Conservation (phyloP, 2,797 vertebrate species). For the Sus cebifrons region DNA sequence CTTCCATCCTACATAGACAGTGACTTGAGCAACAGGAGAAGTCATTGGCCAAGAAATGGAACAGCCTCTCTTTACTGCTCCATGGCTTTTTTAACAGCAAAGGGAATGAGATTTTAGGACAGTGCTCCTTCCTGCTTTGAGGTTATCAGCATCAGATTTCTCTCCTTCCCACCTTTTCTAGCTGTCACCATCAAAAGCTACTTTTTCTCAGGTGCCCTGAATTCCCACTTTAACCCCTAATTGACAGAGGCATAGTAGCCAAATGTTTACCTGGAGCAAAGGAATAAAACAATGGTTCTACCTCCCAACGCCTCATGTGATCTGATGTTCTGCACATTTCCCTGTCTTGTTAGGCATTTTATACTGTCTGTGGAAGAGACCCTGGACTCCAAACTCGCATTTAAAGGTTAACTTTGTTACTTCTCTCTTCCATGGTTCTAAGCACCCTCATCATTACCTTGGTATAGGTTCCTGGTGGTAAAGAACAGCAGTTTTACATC, state of each 20-base stretch:
- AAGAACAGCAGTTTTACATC: neutral
- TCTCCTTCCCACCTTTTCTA: neutral
- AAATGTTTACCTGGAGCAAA: slow-evolving; percentile 13
- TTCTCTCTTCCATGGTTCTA: neutral
- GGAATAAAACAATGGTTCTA: neutral
- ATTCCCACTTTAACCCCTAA: neutral
- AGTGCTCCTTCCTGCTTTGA: neutral
- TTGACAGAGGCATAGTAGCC: neutral
- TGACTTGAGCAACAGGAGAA: neutral
- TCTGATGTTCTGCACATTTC: neutral
- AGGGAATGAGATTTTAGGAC: neutral
- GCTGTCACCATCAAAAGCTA: neutral
- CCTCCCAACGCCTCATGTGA: neutral
- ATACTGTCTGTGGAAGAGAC: neutral
- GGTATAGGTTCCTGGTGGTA: neutral
- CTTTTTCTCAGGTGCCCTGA: neutral
- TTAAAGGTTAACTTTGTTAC: slow-evolving; percentile 15
- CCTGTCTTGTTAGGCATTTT: neutral
- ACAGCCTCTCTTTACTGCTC: neutral
- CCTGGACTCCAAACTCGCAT: neutral
- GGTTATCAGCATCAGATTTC: neutral
- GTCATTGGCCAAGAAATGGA: neutral
- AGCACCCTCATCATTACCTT: neutral
- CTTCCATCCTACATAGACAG: neutral
- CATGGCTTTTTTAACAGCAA: neutral